These are phyloP conservation scores for Hydrolagus affinis DNA, from an alignment of 2,113 vertebrate genomes.

Conservation along the genomic window DNA sequence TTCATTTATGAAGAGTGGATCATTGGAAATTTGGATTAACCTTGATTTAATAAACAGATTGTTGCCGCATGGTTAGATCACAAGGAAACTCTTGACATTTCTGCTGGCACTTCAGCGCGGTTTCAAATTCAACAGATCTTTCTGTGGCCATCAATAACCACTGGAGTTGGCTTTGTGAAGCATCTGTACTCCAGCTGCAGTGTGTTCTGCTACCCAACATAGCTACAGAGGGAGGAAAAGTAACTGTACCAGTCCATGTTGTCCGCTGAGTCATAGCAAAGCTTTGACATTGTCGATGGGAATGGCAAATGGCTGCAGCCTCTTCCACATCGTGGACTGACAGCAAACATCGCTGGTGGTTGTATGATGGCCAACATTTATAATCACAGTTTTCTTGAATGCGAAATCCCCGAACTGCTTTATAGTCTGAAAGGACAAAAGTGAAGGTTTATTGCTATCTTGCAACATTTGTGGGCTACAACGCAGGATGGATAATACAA, in stretches of 20 bases:
- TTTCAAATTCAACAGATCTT: background rate
- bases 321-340: slow-evolving; percentile 65
- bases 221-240: background rate
- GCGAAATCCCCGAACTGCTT: slow-evolving; percentile 57
- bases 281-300: slow-evolving; percentile 62
- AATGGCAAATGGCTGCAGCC: slow-evolving; percentile 65
- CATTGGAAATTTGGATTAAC: no score
- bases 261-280: slow-evolving; percentile 61
- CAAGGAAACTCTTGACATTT: no score
- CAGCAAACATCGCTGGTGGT: slow-evolving; percentile 69
- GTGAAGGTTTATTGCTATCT: background rate
- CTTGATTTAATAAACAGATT: no score
- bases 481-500: background rate
- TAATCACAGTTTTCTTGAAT: slow-evolving; percentile 57
- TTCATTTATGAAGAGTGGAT: no score
- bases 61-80: no score
- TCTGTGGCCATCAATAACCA: background rate
- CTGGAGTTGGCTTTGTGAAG: background rate
- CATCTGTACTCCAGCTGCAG: background rate
- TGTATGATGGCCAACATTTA: slow-evolving; percentile 81
- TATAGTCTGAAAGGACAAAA: slow-evolving; percentile 59
- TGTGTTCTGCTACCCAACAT: no score
- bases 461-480: no score
- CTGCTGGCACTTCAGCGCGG: no score
- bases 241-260: slow-evolving; percentile 62